Percentiles rank a stretch among this genome's conserved stretches.
Conservation (phyloP, 2,888 invertebrate genomes). For the Oscheius sp. region DNA sequence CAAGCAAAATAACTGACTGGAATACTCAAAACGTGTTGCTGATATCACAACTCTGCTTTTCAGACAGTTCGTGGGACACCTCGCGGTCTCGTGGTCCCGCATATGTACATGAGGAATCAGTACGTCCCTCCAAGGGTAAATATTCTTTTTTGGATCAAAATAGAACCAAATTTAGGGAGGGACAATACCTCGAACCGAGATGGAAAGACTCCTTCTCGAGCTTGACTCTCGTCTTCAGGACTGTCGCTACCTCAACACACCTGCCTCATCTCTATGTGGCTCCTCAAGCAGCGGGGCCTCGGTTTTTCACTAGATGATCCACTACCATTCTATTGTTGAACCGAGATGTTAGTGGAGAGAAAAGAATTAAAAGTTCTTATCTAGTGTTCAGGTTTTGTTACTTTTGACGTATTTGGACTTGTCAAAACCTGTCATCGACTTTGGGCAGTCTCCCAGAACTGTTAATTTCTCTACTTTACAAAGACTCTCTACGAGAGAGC, state of each 20-base stretch:
- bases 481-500: too few relatives aligned
- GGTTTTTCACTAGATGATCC: constrained; percentile 35
- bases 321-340: constrained; percentile 26
- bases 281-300: constrained; percentile 35
- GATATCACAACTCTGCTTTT: background rate
- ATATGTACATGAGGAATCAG: constrained; percentile 58
- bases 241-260: constrained; percentile 50
- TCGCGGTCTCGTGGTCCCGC: constrained; percentile 66
- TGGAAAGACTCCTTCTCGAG: constrained; percentile 65
- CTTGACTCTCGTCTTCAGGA: constrained; percentile 65
- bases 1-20: too few relatives aligned
- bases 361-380: too few relatives aligned
- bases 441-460: too few relatives aligned
- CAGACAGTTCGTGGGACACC: constrained; percentile 65
- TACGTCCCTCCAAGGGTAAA: constrained; percentile 36
- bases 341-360: too few relatives aligned
- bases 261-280: constrained; percentile 35
- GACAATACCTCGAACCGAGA: constrained; percentile 59
- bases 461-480: too few relatives aligned
- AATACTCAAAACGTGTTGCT: too few relatives aligned
- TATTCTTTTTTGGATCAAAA: background rate
- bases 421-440: too few relatives aligned
- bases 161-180: constrained; percentile 9
- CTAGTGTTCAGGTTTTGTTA: too few relatives aligned
- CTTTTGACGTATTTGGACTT: too few relatives aligned